Conservation (phyloP, 2,113 vertebrate species). For the Zosterops pallidus region DNA sequence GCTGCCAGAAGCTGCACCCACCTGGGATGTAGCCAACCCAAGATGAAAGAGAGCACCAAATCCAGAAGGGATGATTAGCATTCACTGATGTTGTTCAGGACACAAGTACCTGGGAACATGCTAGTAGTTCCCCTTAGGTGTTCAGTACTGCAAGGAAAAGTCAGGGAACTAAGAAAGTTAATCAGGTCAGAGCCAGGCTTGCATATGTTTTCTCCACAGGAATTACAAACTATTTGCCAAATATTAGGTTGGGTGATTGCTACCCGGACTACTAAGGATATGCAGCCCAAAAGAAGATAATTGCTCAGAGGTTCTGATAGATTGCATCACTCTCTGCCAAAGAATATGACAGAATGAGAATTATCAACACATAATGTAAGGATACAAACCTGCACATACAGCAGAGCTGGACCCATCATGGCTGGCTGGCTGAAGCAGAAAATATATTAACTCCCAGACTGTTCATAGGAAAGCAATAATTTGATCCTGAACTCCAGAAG, state of each 20-base stretch:
- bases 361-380: slow-evolving; percentile 9
- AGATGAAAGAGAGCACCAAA: slow-evolving; percentile 33
- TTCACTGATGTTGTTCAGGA: not conserved
- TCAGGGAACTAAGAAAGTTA: slow-evolving; percentile 32
- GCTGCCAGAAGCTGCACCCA: slow-evolving; percentile 39
- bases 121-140: not conserved
- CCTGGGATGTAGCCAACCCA: slow-evolving; percentile 8
- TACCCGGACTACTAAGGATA: slow-evolving; percentile 63
- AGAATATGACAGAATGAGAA: not conserved
- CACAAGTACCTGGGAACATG: not conserved
- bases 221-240: slow-evolving; percentile 51
- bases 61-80: slow-evolving; percentile 26
- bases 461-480: not conserved
- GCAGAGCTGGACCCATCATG: not conserved
- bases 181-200: slow-evolving; percentile 48
- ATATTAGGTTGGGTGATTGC: slow-evolving; percentile 70
- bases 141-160: not conserved
- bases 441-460: not conserved
- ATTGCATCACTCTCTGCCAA: not conserved
- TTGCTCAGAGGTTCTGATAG: slow-evolving; percentile 32
- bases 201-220: slow-evolving; percentile 56
- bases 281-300: slow-evolving; percentile 45
- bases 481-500: not conserved
- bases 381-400: not conserved
- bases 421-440: not conserved